A percentile compares a stretch with the other conserved stretches of the same genome.
Conservation (phyloP, 2,113 vertebrate genomes). For the Takifugu bimaculatus region DNA sequence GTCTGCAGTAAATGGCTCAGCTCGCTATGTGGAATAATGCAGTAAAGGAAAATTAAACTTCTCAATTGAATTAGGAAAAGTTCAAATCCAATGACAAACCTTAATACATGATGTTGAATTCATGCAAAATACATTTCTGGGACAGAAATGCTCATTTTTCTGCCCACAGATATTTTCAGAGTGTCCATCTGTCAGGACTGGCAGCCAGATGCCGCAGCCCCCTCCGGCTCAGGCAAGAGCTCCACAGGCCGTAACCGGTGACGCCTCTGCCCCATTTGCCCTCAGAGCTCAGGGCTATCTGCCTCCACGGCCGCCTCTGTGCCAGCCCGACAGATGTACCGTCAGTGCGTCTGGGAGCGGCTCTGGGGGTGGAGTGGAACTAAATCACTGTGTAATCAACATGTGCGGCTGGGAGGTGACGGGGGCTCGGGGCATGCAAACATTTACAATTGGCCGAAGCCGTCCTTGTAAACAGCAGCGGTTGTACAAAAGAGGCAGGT, state of each 20-base stretch:
- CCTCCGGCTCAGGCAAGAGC: conserved; percentile 41
- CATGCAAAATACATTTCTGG: no score
- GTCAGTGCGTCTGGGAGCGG: conserved; percentile 56
- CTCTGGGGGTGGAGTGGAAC: conserved; percentile 21
- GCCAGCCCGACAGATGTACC: conserved; percentile 69
- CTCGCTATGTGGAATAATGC: no score
- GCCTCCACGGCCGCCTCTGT: conserved; percentile 44
- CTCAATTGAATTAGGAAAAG: no score
- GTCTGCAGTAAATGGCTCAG: no score
- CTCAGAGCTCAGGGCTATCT: conserved; percentile 39
- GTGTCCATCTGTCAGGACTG: conserved; percentile 35
- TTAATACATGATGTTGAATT: no score
- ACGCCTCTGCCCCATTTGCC: conserved; percentile 19
- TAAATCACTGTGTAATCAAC: conserved; percentile 67
- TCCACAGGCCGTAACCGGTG: conserved; percentile 35
- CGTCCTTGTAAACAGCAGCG: conserved; percentile 87
- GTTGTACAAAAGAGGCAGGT: conserved; percentile 77
- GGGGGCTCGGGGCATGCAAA: conserved; percentile 73
- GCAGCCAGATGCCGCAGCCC: conserved; percentile 46
- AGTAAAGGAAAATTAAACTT: no score
- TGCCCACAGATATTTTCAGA: conserved; percentile 28
- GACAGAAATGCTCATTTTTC: neutral
- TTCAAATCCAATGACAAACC: no score
- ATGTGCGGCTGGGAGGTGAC: conserved; percentile 56
- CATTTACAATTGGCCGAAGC: conserved; percentile 79